These are phyloP conservation scores for Meandrina meandrites DNA, from an alignment of 92 coral and sea anemone species.

Conservation along the genomic window DNA sequence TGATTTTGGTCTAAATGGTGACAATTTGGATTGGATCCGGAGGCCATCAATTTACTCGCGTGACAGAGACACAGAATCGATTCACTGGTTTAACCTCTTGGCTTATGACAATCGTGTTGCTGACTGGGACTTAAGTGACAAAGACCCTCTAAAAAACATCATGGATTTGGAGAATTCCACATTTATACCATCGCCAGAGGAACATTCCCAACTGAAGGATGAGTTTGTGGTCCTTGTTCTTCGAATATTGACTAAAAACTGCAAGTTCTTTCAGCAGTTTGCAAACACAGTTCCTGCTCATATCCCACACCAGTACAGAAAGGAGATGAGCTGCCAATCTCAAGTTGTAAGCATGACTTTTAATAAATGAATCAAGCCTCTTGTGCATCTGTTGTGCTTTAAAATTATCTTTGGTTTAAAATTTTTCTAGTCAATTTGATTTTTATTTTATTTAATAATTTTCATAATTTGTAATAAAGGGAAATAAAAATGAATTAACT, in stretches of 20 bases:
- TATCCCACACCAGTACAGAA: constrained; percentile 36
- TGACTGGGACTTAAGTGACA: constrained; percentile 19
- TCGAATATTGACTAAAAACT: constrained; percentile 30
- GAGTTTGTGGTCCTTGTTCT: constrained; percentile 40
- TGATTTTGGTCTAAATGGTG: constrained; percentile 54
- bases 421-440: not conserved
- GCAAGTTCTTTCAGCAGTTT: constrained; percentile 47
- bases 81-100: constrained; percentile 48
- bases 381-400: constrained; percentile 16
- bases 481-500: constrained; percentile 8
- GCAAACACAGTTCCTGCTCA: constrained; percentile 38
- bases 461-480: constrained; percentile 16
- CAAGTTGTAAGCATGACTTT: constrained; percentile 42
- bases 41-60: constrained; percentile 49
- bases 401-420: not conserved
- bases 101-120: constrained; percentile 41
- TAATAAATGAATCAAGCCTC: constrained; percentile 19
- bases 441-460: not conserved
- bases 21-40: constrained; percentile 46
- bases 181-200: constrained; percentile 45
- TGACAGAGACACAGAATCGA: constrained; percentile 40
- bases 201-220: constrained; percentile 35
- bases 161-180: constrained; percentile 40
- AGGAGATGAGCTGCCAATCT: constrained; percentile 36
- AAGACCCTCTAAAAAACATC: constrained; percentile 24